A percentile compares a stretch with the other conserved stretches of the same genome.
These are phyloP conservation scores for Anthopleura xanthogrammica DNA, from an alignment of 92 coral and sea anemone species.

Conservation along the genomic window DNA sequence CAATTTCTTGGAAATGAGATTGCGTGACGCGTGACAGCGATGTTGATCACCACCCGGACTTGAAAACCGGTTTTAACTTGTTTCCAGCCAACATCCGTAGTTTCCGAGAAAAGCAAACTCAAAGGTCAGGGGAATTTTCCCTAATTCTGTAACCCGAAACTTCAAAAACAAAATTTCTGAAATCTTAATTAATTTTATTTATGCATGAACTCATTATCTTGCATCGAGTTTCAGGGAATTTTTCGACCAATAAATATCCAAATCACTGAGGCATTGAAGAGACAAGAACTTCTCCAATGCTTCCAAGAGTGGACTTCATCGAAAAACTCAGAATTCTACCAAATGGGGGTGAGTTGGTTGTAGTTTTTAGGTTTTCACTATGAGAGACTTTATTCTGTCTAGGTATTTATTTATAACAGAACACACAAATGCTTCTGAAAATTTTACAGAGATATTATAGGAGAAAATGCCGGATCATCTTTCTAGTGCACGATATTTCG, in stretches of 20 bases:
- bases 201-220: not conserved
- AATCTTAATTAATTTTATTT: not conserved
- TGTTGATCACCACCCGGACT: constrained; percentile 12
- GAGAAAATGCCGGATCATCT: too few species aligned
- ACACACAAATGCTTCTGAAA: too few species aligned
- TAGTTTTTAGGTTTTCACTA: too few species aligned
- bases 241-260: not conserved
- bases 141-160: not conserved
- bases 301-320: too few species aligned
- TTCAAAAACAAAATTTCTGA: not conserved
- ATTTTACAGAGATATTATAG: too few species aligned
- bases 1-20: not conserved
- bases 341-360: too few species aligned
- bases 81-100: not conserved
- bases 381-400: too few species aligned
- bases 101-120: constrained; percentile 12
- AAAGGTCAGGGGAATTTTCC: constrained; percentile 16
- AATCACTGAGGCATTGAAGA: not conserved
- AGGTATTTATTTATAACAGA: too few species aligned
- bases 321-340: too few species aligned
- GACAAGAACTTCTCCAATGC: too few species aligned
- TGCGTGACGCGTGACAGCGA: constrained; percentile 13
- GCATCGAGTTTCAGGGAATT: not conserved
- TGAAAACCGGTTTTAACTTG: constrained; percentile 1
- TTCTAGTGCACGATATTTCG: too few species aligned